Base-by-base conservation (phyloP, 2,113 vertebrate genomes). In the Oxyruncus cristatus region DNA sequence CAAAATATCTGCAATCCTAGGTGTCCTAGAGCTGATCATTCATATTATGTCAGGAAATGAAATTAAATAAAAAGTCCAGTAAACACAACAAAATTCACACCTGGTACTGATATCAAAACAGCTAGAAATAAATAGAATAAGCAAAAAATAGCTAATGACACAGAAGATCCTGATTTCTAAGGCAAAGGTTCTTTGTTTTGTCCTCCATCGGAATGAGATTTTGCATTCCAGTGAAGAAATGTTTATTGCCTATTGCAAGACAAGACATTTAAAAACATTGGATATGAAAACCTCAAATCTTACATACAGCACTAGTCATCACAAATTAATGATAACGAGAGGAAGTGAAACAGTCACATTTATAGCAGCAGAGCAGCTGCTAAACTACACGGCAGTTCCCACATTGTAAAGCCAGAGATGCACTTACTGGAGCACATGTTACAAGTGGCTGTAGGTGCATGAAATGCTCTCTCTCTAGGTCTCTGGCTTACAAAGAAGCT, bases 41-140 rank as follows among this genome's bases (percentile, higher is more conserved):
- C 85, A 9, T 76, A 63, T 56, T 56, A 24, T 47, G 55, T 42
- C 37, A 79, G 21, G 55, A 78, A 91, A 96, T 15, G 0, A 46
- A 68, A 49, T 50, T 8, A 67, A 75, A 61, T 49, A 83, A 42
- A 84, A 92, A 33, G 14, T 32, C 23, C n/a, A 39, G 42, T 66
- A 92, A 97, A 73, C 11, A 92, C 39, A 97, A 89, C 42, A 88
- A 5, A 30, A 98, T 47, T 97, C 95, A 97, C 27, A 89, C 85
- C 95, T 94, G 58, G 14, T 67, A 90, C 62, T 35, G 44, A 89
- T 72, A 17, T 91, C 74, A 93, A 58, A 92, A 47, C n/a, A 95
- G 41, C 19, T 58, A 62, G 20, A 55, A 83, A 85, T 71, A 77
- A 85, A 37, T 87, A 79, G 50, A 84, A 77, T 66, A 85, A 82